Base-by-base conservation (phyloP, 2,888 invertebrate species). In the Nysson spinosus region DNA sequence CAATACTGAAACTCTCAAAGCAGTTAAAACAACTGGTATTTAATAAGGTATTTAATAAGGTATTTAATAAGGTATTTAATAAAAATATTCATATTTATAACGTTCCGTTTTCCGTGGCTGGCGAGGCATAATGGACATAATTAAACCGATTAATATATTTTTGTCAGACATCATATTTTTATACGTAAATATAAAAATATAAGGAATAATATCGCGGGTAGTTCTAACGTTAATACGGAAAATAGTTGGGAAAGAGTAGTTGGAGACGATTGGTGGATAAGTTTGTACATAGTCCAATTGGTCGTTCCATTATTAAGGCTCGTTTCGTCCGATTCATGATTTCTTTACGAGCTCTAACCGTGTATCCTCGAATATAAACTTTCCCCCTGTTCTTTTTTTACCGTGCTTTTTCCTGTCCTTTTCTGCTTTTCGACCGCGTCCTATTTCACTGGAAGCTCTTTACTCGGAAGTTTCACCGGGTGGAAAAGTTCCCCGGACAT, bases 291-390 rank as follows among this genome's bases (percentile, higher is more conserved):
- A 58, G 51, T 70, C 64, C 61, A 63, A 58, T 75, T 64, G 71
- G 50, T 51, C 63, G 69, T 64, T 75, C 63, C 63, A 75, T 78
- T 77, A 74, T 77, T 67, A 61, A 74, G 56, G 47, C 69, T 66
- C 65, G 65, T 77, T 72, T 63, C 58, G 34, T 46, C 40, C 64
- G 75, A 72, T 71, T 75, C 67, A 69, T 67, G 70, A 74, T 69
- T 72, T 75, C 75, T 72, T 77, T 56, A 73, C 50, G 46, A 43
- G 39, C 52, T 24, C 39, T 43, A 64, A 64, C 71, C 50, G 49
- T 61, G 34, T 39, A 56, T 32, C 54, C 46, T 16, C 4, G 34
- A 20, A 61, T 40, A 50, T 57, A 69, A 69, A 56, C 67, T 69
- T 49, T 50, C 47, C 12, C 34, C 32, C 11, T 35, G 20, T 52